Conservation (phyloP, 2,113 vertebrate species). For the Electrona antarctica region DNA sequence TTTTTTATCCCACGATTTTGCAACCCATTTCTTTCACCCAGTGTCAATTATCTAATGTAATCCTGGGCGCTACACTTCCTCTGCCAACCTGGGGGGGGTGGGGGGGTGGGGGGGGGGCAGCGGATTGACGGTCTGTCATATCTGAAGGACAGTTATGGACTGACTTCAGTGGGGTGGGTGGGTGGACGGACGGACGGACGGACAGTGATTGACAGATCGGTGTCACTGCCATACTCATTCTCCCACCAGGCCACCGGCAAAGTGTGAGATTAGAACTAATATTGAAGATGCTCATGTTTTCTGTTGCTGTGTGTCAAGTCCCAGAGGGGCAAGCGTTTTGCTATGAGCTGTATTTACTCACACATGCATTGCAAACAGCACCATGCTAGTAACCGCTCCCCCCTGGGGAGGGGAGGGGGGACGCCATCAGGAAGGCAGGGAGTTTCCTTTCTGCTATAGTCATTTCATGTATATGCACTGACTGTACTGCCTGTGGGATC, state of each 20-base stretch:
- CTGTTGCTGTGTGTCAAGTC: slow-evolving; percentile 7
- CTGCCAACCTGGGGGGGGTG: too few relatives aligned
- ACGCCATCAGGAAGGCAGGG: too few relatives aligned
- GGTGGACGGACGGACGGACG: slow-evolving; percentile 29
- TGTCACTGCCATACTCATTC: slow-evolving; percentile 10
- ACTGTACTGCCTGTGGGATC: too few relatives aligned
- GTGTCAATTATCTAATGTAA: too few relatives aligned
- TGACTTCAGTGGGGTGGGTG: too few relatives aligned
- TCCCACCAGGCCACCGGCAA: neutral
- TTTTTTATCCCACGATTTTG: too few relatives aligned
- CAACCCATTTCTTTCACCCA: too few relatives aligned
- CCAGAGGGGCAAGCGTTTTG: neutral
- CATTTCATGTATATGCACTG: too few relatives aligned
- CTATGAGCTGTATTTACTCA: neutral
- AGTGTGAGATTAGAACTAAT: neutral
- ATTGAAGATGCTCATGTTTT: slow-evolving; percentile 9
- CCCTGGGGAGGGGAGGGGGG: too few relatives aligned
- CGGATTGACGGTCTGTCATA: slow-evolving; percentile 42
- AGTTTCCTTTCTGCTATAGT: too few relatives aligned
- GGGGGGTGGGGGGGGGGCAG: too few relatives aligned
- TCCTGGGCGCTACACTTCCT: too few relatives aligned
- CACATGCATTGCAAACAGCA: neutral
- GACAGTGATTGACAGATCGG: slow-evolving; percentile 47
- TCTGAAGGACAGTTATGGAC: slow-evolving; percentile 25
- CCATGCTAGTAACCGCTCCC: neutral